Evolutionary conservation across 2,113 vertebrate species (phyloP), one percentile per base, ranked within the genome.

Genomic region (Ophiodon elongatus): DNA sequence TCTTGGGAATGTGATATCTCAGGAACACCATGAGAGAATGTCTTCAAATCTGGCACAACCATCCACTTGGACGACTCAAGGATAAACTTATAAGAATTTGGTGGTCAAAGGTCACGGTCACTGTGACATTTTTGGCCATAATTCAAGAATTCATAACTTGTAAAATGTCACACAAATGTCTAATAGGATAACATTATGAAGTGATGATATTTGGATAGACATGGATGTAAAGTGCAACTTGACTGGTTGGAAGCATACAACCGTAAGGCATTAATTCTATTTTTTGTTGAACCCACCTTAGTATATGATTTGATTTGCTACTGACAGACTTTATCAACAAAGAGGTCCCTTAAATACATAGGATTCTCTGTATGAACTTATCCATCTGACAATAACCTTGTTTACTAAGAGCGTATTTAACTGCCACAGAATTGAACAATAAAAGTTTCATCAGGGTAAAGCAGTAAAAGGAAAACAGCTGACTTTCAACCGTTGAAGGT

Each of bases 391-490:
- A 66, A 62, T 0, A 39, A n/a, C 17, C 11, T 21, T 37, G 54
- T 75, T 83, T 78, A 52, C 43, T 41, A 27, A 27, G 33, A 27
- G 62, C 31, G 8, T 77, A 50, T 85, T 76, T 84, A 81, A 85
- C 65, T 64, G 37, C 50, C 47, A 45, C 39, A 77, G 50, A 82
- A 74, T 64, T 62, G 21, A 33, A 63, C 79, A 74, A 80, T 86
- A 69, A 89, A 89, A 80, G 77, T 82, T 85, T 85, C 84, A 88
- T 89, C 56, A 70, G 71, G 39, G 57, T 29, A 50, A 47, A 60
- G 57, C 71, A 47, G 56, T 67, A 75, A 83, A 74, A 43, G 72
- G 25, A 73, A 57, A 72, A 57, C 15, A 25, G 52, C 29, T 39
- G 39, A 84, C 13, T 7, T 47, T 25, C 1, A 57, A 17, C 50